A percentile compares a stretch with the other conserved stretches of the same genome.
Evolutionary conservation across 2,888 invertebrate genomes (phyloP).

Genomic region (Oegoconia quadripuncta): DNA sequence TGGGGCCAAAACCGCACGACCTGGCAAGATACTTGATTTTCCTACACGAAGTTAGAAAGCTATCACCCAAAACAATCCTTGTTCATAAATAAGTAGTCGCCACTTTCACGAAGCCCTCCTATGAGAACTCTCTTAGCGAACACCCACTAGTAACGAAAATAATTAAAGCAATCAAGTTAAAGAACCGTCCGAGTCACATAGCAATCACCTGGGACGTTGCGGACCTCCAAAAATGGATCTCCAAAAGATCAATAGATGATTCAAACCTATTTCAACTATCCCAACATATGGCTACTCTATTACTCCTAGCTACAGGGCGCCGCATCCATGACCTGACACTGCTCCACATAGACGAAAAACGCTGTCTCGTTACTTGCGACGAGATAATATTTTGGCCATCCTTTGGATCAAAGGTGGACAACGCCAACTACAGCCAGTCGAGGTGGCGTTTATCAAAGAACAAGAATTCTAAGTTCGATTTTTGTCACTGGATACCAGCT

Average conservation of each 20-base stretch:
- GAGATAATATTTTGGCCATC: slow-evolving; percentile 8
- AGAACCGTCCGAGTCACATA: no score
- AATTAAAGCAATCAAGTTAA: no score
- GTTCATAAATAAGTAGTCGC: background rate
- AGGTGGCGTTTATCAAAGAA: no score
- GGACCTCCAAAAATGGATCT: slow-evolving; percentile 1
- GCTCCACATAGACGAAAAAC: slow-evolving; percentile 4
- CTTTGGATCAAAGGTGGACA: slow-evolving; percentile 11
- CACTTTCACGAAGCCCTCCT: slow-evolving; percentile 6
- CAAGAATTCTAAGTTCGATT: no score
- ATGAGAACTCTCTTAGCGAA: background rate
- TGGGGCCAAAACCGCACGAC: slow-evolving; percentile 1
- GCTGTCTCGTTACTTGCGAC: background rate
- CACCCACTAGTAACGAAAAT: slow-evolving; percentile 16
- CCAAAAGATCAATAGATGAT: slow-evolving; percentile 4
- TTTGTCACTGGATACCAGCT: no score
- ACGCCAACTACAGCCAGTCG: slow-evolving; percentile 2
- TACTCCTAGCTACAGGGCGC: slow-evolving; percentile 11
- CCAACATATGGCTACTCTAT: slow-evolving; percentile 10
- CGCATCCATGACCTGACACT: slow-evolving; percentile 15
- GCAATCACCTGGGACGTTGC: slow-evolving; percentile 13
- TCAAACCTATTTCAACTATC: slow-evolving; percentile 15
- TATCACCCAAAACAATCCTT: no score
- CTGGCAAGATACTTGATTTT: slow-evolving; percentile 3
- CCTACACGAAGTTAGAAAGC: background rate